Base-by-base conservation (phyloP, 2,888 invertebrate species). In the Scaptomyza tumidula region DNA sequence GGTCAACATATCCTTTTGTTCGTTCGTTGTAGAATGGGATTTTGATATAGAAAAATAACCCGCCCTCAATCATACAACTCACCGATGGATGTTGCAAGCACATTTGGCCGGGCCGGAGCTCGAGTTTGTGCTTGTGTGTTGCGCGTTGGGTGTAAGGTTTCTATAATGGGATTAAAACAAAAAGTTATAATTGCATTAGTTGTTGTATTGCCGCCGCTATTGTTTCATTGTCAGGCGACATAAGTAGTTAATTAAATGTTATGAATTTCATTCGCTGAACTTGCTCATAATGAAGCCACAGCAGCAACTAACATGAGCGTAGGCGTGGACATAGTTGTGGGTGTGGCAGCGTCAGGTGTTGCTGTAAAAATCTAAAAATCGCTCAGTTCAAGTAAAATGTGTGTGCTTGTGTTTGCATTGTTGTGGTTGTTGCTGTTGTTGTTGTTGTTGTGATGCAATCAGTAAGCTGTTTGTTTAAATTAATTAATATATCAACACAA, bases 401-500 rank as follows among this genome's bases (percentile, higher is more conserved):
- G 43, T 37, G 11, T 31, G 45, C 10, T 9, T 33, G 3, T 41
- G 7, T 43, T 46, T 39, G 46, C 3, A 7, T 49, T 48, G 46
- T 39, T 35, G 39, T 24, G 19, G 27, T 24, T 35, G 39, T n/a
- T n/a, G n/a, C n/a, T n/a, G n/a, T 29, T 24, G 27, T 29, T 41
- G 56, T n/a, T 60, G 54, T 29, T 64, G 49, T 49, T 37, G 43
- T 48, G 14, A 52, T 64, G 66, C 62, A 73, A 80, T 84, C 62
- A 71, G 60, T 58, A 49, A 27, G 50, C 53, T 83, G 73, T 83
- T 83, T 83, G 84, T 65, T 71, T 63, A 71, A 71, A 70, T 73
- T 84, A 84, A 83, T 88, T 86, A 75, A 80, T 86, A 71, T 70
- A 78, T 68, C 78, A 75, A 75, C 73, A 70, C 66, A 88, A 86